These are phyloP conservation scores for Cheirogaleus medius DNA, from an alignment of 2,113 vertebrate genomes.

Conservation along the genomic window DNA sequence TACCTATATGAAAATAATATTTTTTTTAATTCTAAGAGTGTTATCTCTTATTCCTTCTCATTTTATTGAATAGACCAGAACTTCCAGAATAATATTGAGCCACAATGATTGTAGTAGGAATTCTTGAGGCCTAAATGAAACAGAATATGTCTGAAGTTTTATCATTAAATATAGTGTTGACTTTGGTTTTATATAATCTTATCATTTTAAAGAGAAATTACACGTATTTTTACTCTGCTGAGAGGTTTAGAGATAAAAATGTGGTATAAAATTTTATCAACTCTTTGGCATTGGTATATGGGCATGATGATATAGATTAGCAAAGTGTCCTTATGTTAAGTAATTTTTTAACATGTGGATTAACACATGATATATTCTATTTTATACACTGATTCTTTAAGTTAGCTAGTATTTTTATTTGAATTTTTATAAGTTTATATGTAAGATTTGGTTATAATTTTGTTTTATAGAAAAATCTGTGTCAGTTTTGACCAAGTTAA, in stretches of 20 bases:
- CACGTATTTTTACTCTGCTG: neutral
- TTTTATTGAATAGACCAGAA: neutral
- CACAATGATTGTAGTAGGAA: neutral
- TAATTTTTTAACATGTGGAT: neutral
- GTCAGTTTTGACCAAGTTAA: neutral
- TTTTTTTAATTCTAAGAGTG: neutral
- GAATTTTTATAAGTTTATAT: neutral
- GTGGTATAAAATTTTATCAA: neutral
- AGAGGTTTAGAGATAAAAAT: neutral
- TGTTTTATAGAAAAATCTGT: neutral
- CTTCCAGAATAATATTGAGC: neutral
- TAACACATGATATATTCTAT: neutral
- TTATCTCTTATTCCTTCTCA: neutral
- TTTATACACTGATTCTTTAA: neutral
- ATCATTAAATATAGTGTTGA: neutral
- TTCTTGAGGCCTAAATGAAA: slow-evolving; percentile 1
- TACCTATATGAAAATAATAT: neutral
- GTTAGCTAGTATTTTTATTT: neutral
- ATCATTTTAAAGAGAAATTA: neutral
- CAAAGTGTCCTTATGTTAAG: neutral
- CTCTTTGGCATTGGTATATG: neutral
- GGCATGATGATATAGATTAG: neutral
- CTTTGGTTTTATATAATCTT: neutral
- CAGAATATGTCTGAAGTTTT: neutral
- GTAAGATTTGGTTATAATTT: neutral